Base-by-base conservation (phyloP, 2,888 invertebrate genomes). In the Cerastoderma edule region DNA sequence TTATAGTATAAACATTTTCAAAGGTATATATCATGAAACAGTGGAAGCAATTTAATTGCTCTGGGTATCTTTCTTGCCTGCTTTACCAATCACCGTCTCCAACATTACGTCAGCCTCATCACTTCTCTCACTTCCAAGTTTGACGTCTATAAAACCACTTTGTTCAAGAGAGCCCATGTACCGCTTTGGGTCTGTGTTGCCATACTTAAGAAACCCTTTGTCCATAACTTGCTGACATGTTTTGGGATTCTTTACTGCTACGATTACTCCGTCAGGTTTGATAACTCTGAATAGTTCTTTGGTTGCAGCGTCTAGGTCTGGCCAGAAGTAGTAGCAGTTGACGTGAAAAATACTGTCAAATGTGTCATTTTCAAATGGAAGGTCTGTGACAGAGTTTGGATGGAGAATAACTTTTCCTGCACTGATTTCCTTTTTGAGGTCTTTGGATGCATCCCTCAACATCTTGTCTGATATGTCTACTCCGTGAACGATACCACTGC, bases 281-380 rank as follows among this genome's bases (percentile, higher is more conserved):
- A 91, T 87, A 5, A 91, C 89, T n/a, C 90, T 79, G 28, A 84
- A 72, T 0, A 91, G 73, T 67, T 90, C 90, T 48, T 65, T 48
- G n/a, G 78, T 70, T 8, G 83, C 83, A 0, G 28, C 35, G 24
- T 82, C 68, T 73, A 86, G 69, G 60, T 87, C 83, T 6, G 85
- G 83, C 91, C 91, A 91, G 75, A 89, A 91, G 76, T 90, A 89
- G 84, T 85, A 91, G 72, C 86, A 87, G 78, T 91, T 90, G 28
- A 77, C 78, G 74, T 91, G 91, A 73, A 88, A 91, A 32, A 89
- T 85, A 10, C 84, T 68, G 56, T 91, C 86, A 80, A 91, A 89
- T 4, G 50, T 81, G 70, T 87, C 80, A 8, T 82, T 75, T 35
- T 85, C 71, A 39, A 64, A 82, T 4, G 90, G 89, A 50, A 91